Evolutionary conservation across 1,140 invertebrate species (phyloP).

Genomic region (Sycophila sp.): DNA sequence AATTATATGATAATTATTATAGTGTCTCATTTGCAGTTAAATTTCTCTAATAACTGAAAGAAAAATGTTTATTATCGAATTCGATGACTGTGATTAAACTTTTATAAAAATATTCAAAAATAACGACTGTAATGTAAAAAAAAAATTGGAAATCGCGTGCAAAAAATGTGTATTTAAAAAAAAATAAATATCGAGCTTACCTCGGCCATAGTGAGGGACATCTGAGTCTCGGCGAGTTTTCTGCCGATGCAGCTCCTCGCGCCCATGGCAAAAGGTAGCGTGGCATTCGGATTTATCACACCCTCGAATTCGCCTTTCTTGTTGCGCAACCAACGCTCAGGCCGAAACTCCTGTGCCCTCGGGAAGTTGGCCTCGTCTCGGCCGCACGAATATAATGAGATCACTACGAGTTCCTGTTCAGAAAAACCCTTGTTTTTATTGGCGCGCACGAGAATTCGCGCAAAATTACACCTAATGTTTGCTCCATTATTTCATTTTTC

Average conservation of each 20-base stretch:
- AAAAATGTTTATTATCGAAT: too few relatives aligned
- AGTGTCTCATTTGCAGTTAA: too few relatives aligned
- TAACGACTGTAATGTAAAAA: slow-evolving; percentile 2
- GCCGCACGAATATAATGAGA: slow-evolving; percentile 85
- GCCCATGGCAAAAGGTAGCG: slow-evolving; percentile 84
- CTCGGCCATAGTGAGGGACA: slow-evolving; percentile 73
- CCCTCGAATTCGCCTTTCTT: slow-evolving; percentile 61
- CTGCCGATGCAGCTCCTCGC: slow-evolving; percentile 83
- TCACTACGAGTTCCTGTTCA: slow-evolving; percentile 76
- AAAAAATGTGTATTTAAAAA: background rate
- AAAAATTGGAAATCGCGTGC: background rate
- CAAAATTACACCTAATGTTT: too few relatives aligned
- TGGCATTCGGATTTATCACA: slow-evolving; percentile 73
- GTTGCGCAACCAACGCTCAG: slow-evolving; percentile 79
- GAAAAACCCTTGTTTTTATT: background rate
- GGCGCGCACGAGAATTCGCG: too few relatives aligned
- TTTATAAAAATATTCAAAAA: too few relatives aligned
- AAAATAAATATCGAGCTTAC: slow-evolving; percentile 57
- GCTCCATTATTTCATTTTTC: too few relatives aligned
- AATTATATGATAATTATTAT: too few relatives aligned
- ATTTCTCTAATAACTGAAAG: too few relatives aligned
- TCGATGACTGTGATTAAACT: too few relatives aligned
- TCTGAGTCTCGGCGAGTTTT: slow-evolving; percentile 80
- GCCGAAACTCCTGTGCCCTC: slow-evolving; percentile 75
- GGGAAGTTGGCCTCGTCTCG: slow-evolving; percentile 77